phyloP scores from a whole-genome alignment of 1,140 invertebrate genomes.

The Chironomus tepperi region DNA sequence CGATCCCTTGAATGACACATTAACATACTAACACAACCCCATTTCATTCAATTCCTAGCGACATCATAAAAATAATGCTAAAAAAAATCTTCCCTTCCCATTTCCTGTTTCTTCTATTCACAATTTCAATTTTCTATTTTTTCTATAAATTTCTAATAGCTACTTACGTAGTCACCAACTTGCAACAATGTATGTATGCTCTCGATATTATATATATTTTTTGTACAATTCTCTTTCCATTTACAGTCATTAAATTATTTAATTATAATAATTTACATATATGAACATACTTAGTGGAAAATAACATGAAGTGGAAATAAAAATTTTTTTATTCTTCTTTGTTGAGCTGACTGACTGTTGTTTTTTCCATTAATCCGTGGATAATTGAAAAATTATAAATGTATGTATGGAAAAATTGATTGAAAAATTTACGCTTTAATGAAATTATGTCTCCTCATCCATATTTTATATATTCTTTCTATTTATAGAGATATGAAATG shows the following conservation, averaged over 20 bases:
- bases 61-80: no score
- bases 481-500: no score
- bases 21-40: no score
- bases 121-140: not conserved
- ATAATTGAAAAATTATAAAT: slow-evolving; percentile 11
- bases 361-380: not conserved
- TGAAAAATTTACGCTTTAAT: slow-evolving; percentile 14
- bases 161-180: not conserved
- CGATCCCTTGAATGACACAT: no score
- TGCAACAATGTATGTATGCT: not conserved
- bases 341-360: not conserved
- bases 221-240: not conserved
- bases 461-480: no score
- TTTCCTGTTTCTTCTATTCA: not conserved
- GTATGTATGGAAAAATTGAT: slow-evolving; percentile 14
- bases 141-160: not conserved
- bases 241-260: slow-evolving; percentile 14
- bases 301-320: not conserved
- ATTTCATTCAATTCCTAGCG: no score
- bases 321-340: not conserved
- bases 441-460: not conserved
- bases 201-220: not conserved
- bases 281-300: not conserved
- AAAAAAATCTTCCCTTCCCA: not conserved
- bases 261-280: slow-evolving; percentile 12